phyloP scores from a whole-genome alignment of 2,113 vertebrate species.

The Lucifuga dentata region DNA sequence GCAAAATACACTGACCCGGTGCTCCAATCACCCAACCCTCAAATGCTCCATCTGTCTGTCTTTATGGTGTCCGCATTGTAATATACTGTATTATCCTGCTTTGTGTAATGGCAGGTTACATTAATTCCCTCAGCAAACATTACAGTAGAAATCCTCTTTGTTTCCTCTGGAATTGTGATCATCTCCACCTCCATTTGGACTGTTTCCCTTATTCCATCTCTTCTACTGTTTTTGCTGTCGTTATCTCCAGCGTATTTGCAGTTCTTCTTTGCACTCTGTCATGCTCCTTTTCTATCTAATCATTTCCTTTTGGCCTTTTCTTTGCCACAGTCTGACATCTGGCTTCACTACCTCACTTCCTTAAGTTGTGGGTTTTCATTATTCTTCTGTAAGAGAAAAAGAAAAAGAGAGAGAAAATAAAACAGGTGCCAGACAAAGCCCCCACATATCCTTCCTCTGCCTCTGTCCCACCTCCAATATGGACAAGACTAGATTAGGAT shows the following conservation, averaged over 20 bases:
- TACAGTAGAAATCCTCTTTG: conserved; percentile 35
- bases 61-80: conserved; percentile 38
- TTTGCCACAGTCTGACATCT: conserved; percentile 28
- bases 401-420: conserved; percentile 29
- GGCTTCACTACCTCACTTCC: conserved; percentile 25
- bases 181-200: conserved; percentile 9
- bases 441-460: conserved; percentile 22
- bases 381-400: conserved; percentile 16
- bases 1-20: too few relatives aligned
- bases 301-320: conserved; percentile 17
- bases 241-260: conserved; percentile 5
- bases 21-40: conserved; percentile 10
- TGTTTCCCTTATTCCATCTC: conserved; percentile 15
- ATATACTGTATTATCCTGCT: conserved; percentile 14
- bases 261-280: conserved; percentile 4
- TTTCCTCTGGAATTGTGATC: conserved; percentile 45
- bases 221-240: neutral
- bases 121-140: conserved; percentile 34
- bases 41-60: conserved; percentile 41
- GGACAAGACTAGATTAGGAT: conserved; percentile 28
- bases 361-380: conserved; percentile 37
- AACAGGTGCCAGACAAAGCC: conserved; percentile 48
- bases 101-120: conserved; percentile 8
- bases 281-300: conserved; percentile 31
- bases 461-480: conserved; percentile 20